phyloP scores from a whole-genome alignment of 2,113 vertebrate species.

The Cettia cetti region DNA sequence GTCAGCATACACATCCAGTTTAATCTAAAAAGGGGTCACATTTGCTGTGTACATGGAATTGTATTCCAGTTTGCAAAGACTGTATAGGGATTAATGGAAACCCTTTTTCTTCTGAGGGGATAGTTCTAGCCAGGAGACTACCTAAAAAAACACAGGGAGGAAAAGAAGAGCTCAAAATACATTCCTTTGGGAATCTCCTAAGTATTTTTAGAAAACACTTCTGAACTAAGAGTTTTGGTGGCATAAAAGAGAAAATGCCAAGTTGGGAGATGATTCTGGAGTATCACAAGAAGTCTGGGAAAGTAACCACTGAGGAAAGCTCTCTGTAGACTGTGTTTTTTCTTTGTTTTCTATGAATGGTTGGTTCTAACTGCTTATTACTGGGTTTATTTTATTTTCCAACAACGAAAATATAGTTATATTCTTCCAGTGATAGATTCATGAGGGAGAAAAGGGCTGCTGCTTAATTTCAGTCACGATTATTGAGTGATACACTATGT shows the following conservation, averaged over 20 bases:
- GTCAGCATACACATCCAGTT: background rate
- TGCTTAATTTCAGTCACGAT: background rate
- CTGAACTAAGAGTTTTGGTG: background rate
- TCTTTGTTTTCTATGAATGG: background rate
- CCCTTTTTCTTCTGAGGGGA: background rate
- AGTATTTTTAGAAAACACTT: background rate
- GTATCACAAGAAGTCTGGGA: background rate
- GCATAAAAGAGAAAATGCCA: background rate
- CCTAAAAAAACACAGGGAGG: background rate
- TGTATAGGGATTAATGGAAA: background rate
- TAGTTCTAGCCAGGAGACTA: background rate
- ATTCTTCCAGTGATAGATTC: background rate
- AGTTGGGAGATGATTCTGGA: background rate
- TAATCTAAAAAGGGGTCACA: background rate
- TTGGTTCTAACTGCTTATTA: background rate
- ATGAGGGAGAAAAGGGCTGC: background rate
- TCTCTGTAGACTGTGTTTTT: background rate
- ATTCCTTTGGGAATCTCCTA: background rate
- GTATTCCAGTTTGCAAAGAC: background rate
- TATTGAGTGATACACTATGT: background rate
- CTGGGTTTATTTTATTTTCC: background rate
- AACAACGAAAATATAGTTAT: background rate
- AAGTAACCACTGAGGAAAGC: background rate
- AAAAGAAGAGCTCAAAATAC: background rate
- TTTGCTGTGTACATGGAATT: background rate